Evolutionary conservation across 2,113 vertebrate genomes (phyloP).

Genomic region (Varanus salvator): DNA sequence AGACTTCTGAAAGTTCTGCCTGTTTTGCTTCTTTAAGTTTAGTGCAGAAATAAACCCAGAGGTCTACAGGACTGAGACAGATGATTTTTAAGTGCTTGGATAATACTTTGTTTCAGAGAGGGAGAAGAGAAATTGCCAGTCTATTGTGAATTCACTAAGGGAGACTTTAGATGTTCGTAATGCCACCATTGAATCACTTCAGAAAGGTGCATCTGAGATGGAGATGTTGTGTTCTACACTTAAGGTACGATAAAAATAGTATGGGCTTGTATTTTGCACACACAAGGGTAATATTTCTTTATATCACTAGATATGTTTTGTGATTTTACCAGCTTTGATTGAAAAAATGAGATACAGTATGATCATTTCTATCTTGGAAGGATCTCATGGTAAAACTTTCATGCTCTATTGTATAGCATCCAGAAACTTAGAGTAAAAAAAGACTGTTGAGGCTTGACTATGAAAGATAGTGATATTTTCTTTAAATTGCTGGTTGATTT

Average conservation of each 20-base stretch:
- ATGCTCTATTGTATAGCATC: background rate
- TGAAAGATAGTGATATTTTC: background rate
- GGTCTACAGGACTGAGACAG: background rate
- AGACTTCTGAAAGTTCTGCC: background rate
- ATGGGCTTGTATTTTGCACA: background rate
- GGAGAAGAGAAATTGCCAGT: conserved; percentile 87
- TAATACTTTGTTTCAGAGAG: conserved; percentile 77
- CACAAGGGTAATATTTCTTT: background rate
- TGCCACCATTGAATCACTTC: conserved; percentile 83
- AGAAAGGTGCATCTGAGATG: conserved; percentile 83
- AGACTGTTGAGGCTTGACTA: background rate
- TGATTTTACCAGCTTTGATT: background rate
- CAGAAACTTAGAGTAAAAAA: background rate
- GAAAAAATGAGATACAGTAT: background rate
- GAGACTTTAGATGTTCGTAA: conserved; percentile 86
- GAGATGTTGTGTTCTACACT: conserved; percentile 90
- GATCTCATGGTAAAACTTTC: background rate
- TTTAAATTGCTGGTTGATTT: background rate
- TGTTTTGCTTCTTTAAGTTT: background rate
- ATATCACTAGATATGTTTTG: fast-evolving
- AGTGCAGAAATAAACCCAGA: background rate
- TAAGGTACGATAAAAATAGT: conserved; percentile 77
- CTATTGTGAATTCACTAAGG: conserved; percentile 81
- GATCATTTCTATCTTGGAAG: background rate
- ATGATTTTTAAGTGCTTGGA: background rate